Conservation (phyloP, 2,888 invertebrate species). For the Chrysolina americana region DNA sequence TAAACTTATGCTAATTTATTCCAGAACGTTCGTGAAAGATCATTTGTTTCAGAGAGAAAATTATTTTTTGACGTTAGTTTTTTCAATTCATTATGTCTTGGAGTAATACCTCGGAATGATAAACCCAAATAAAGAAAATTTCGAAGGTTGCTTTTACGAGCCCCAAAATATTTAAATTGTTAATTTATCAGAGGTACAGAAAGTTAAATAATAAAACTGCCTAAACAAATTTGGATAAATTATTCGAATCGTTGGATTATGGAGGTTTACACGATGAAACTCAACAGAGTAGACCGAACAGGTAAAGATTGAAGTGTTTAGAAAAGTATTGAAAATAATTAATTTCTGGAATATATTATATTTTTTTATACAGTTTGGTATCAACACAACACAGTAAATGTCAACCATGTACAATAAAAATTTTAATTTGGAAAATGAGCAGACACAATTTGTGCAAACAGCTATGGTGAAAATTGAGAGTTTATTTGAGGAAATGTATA, state of each 20-base stretch:
- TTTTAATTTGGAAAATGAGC: too few relatives aligned
- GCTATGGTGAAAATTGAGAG: too few relatives aligned
- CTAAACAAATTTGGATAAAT: slow-evolving; percentile 35
- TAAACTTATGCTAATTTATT: slow-evolving; percentile 56
- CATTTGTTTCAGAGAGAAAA: slow-evolving; percentile 44
- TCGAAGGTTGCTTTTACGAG: slow-evolving; percentile 53
- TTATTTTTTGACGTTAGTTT: slow-evolving; percentile 46
- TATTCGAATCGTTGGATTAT: not conserved
- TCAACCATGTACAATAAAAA: too few relatives aligned
- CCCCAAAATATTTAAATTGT: slow-evolving; percentile 44
- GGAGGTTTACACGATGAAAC: too few relatives aligned
- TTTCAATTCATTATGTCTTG: slow-evolving; percentile 46
- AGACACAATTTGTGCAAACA: too few relatives aligned
- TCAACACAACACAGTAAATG: too few relatives aligned
- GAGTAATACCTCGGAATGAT: slow-evolving; percentile 50
- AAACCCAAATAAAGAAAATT: slow-evolving; percentile 55
- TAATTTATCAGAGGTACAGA: slow-evolving; percentile 36
- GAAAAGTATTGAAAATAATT: too few relatives aligned
- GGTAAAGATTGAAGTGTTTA: too few relatives aligned
- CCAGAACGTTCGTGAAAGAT: slow-evolving; percentile 44
- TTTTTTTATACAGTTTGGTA: too few relatives aligned
- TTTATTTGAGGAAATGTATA: too few relatives aligned
- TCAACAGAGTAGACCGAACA: too few relatives aligned
- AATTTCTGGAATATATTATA: too few relatives aligned
- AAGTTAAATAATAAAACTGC: slow-evolving; percentile 37